A percentile compares a stretch with the other conserved stretches of the same genome.
Evolutionary conservation across 2,113 vertebrate species (phyloP).

Genomic region (Ochotona curzoniae): DNA sequence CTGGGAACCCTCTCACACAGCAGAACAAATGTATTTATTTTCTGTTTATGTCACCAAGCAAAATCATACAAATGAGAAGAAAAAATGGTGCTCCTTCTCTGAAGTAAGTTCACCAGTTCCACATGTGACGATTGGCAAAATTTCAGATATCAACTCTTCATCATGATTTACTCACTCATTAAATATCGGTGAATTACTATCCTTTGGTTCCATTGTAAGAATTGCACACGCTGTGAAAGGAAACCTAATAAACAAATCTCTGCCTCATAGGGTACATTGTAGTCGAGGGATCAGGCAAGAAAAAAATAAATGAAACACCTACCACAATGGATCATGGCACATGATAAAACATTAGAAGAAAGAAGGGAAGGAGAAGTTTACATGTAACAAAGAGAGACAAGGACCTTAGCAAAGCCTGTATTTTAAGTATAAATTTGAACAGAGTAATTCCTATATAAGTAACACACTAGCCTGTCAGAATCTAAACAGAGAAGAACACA

Average conservation of each 20-base stretch:
- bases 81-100: not conserved
- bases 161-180: not conserved
- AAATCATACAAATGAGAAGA: not conserved
- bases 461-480: not conserved
- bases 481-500: not conserved
- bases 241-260: not conserved
- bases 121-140: not conserved
- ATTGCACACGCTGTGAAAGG: not conserved
- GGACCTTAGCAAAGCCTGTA: not conserved
- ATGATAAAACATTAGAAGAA: not conserved
- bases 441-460: too few relatives aligned
- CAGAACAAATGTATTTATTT: not conserved
- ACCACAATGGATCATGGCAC: not conserved
- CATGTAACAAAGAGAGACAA: not conserved
- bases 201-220: not conserved
- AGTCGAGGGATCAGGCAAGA: too few relatives aligned
- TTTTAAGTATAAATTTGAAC: not conserved
- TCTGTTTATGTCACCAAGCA: not conserved
- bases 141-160: not conserved
- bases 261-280: too few relatives aligned
- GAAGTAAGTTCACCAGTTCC: not conserved
- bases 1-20: not conserved
- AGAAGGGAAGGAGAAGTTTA: not conserved
- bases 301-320: not conserved
- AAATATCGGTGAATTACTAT: not conserved